Percentiles rank a stretch among this genome's conserved stretches.
Evolutionary conservation across 2,113 vertebrate species (phyloP).

Genomic region (Calypte anna): DNA sequence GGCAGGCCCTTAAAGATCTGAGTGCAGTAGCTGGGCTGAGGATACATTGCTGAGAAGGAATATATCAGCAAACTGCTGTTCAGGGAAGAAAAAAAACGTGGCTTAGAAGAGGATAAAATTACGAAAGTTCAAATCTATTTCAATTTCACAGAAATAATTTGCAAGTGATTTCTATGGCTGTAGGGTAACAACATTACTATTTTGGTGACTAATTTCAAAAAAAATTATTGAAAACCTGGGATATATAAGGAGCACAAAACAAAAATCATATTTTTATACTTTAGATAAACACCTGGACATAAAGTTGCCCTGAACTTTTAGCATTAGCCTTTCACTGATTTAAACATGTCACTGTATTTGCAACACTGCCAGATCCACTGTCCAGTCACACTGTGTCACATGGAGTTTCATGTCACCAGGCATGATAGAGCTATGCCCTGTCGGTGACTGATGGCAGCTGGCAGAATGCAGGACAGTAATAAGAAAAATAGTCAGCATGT

Average conservation of each 20-base stretch:
- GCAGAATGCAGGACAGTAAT: background rate
- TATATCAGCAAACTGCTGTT: background rate
- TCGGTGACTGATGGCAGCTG: conserved; percentile 28
- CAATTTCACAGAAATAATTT: background rate
- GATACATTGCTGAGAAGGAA: background rate
- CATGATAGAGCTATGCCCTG: background rate
- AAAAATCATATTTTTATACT: background rate
- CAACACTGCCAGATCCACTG: background rate
- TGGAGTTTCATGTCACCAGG: background rate
- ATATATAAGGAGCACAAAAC: background rate
- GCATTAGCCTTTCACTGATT: background rate
- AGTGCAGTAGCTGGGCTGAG: background rate
- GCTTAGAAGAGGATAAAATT: background rate
- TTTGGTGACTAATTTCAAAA: background rate
- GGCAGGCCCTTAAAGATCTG: background rate
- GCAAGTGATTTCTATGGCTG: background rate
- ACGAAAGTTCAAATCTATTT: background rate
- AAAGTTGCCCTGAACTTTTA: background rate
- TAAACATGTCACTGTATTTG: background rate
- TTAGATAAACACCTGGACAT: background rate
- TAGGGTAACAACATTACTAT: background rate
- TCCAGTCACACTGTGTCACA: background rate
- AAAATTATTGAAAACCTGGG: background rate
- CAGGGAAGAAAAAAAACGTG: background rate
- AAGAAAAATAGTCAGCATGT: background rate